Base-by-base conservation (phyloP, 2,888 invertebrate genomes). In the Thyatira batis region DNA sequence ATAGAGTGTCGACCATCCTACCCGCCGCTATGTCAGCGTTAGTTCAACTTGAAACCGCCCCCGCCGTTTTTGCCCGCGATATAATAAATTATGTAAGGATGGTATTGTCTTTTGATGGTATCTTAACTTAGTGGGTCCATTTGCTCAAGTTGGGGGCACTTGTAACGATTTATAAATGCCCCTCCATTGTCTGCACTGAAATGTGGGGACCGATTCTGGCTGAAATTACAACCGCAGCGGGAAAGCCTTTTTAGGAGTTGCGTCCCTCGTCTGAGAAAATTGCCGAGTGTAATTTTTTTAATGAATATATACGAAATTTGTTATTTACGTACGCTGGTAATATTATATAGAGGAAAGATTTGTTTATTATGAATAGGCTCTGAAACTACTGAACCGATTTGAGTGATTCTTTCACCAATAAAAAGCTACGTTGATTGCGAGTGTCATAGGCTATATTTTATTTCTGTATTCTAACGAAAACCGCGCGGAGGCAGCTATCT, bases 71-170 rank as follows among this genome's bases (percentile, higher is more conserved):
- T 84, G 84, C 77, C 57, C 69, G 67, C 73, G 79, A 78, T 80
- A 80, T 84, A 87, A 88, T 88, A 88, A 88, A 87, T 87, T 86
- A 85, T 78, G 78, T 78, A 80, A 79, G 79, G 76, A 69, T 76
- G 74, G 85, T 85, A 88, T 88, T 88, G 88, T 89, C 85, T 82
- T 72, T 57, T 69, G 85, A 88, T 85, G 76, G 58, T 87, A 88
- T 88, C 87, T 82, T 70, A 74, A 79, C 78, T 82, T 76, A 67
- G 79, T 71, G 73, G 78, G 73, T 76, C 75, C 74, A 71, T 78
- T 79, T 71, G 68, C 67, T 62, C n/a, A 27, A 48, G 48, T 27
- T 48, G 48, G 54, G 67, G 67, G 64, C 69, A 71, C 73, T 70
- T 68, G 67, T 59, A 61, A 67, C 74, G 72, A 82, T 85, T 84